These are phyloP conservation scores for Emys orbicularis DNA, from an alignment of 2,797 vertebrate genomes.

Conservation along the genomic window DNA sequence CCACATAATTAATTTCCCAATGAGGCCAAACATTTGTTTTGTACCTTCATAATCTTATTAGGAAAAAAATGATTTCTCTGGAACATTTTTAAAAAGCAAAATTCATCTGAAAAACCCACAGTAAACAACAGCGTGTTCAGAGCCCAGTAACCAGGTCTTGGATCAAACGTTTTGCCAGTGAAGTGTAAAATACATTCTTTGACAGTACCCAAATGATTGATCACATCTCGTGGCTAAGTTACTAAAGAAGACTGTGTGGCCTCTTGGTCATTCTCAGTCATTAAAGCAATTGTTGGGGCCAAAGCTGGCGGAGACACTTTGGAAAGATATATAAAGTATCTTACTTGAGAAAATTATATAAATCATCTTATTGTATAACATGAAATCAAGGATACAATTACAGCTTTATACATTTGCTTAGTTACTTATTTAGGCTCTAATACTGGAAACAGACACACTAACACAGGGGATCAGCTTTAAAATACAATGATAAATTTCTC, in stretches of 20 bases:
- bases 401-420: constrained; percentile 26
- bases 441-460: constrained; percentile 2
- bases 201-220: constrained; percentile 75
- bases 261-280: constrained; percentile 77
- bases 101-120: constrained; percentile 34
- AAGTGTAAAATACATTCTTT: constrained; percentile 76
- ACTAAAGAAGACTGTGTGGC: constrained; percentile 65
- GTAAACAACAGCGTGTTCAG: constrained; percentile 35
- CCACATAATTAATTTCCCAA: constrained; percentile 78
- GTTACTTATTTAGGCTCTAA: neutral
- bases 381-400: constrained; percentile 35
- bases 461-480: constrained; percentile 19
- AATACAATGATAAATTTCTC: neutral
- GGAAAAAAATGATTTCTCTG: constrained; percentile 29
- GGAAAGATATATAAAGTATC: constrained; percentile 53
- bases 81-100: constrained; percentile 57
- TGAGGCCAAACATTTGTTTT: constrained; percentile 64
- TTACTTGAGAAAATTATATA: constrained; percentile 29
- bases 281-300: constrained; percentile 70
- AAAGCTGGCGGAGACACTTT: constrained; percentile 62
- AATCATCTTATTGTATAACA: constrained; percentile 20
- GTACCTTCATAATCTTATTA: constrained; percentile 55
- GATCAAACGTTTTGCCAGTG: constrained; percentile 67
- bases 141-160: constrained; percentile 38
- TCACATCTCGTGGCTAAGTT: constrained; percentile 69